Evolutionary conservation across 2,797 vertebrate species (phyloP).

Genomic region (Chiloscyllium punctatum): DNA sequence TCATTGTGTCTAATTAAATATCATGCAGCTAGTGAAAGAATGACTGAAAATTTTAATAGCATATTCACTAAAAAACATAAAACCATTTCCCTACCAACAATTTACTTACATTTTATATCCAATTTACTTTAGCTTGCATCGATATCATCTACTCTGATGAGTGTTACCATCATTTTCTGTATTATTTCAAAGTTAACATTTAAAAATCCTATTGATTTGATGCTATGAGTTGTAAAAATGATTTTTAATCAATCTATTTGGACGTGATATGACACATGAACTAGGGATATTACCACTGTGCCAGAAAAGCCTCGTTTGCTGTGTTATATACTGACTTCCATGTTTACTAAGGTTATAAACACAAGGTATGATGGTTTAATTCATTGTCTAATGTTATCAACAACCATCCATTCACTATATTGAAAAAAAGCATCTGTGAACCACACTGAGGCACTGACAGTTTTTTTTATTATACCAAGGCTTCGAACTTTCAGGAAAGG

Average conservation of each 20-base stretch:
- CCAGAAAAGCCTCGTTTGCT: neutral
- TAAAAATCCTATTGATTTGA: no score
- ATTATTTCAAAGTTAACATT: neutral
- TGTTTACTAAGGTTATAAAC: neutral
- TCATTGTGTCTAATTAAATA: neutral
- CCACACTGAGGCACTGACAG: neutral
- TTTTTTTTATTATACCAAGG: neutral
- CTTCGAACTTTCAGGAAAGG: neutral
- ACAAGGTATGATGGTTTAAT: neutral
- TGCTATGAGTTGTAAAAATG: no score
- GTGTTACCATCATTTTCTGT: neutral
- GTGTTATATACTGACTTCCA: neutral
- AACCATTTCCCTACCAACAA: neutral
- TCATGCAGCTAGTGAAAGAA: neutral
- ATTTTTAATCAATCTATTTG: no score
- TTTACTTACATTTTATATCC: neutral
- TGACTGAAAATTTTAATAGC: neutral
- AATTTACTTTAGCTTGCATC: neutral
- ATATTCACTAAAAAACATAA: neutral
- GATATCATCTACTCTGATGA: neutral
- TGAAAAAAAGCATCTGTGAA: neutral
- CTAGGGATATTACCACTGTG: no score
- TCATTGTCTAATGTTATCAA: neutral
- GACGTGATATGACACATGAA: no score
- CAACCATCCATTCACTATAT: neutral